These are phyloP conservation scores for Theodoxus fluviatilis DNA, from an alignment of 2,888 invertebrate species.

Conservation along the genomic window DNA sequence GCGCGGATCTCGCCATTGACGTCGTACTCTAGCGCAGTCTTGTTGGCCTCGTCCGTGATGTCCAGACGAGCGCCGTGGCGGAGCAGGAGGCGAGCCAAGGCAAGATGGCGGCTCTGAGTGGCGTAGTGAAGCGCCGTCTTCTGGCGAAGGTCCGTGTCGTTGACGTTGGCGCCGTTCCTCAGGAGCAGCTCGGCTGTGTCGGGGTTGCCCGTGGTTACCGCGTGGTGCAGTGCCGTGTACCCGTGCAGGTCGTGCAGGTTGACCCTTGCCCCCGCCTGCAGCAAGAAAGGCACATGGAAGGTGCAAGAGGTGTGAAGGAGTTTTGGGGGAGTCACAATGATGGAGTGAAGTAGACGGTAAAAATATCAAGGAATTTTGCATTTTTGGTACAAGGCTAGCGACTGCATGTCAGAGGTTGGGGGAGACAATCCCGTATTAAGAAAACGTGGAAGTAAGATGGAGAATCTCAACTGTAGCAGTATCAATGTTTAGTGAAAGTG, in stretches of 20 bases:
- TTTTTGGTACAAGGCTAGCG: too few relatives aligned
- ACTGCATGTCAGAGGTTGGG: too few relatives aligned
- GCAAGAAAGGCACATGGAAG: too few relatives aligned
- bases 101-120: slow-evolving; percentile 35
- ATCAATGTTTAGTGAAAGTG: too few relatives aligned
- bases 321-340: too few relatives aligned
- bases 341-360: too few relatives aligned
- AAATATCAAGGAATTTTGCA: too few relatives aligned
- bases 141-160: slow-evolving; percentile 44
- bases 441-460: too few relatives aligned
- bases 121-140: slow-evolving; percentile 51
- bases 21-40: slow-evolving; percentile 23
- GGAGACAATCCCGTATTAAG: too few relatives aligned
- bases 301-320: too few relatives aligned
- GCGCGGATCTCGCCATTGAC: too few relatives aligned
- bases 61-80: slow-evolving; percentile 41
- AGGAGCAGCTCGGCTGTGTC: slow-evolving; percentile 42
- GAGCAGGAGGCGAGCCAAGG: slow-evolving; percentile 39
- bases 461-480: too few relatives aligned
- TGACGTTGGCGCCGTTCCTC: slow-evolving; percentile 42
- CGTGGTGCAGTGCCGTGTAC: slow-evolving; percentile 48
- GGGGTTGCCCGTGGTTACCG: slow-evolving; percentile 37
- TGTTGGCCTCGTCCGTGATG: slow-evolving; percentile 35
- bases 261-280: slow-evolving; percentile 45
- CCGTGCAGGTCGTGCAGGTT: slow-evolving; percentile 52